Base-by-base conservation (phyloP, 2,888 invertebrate genomes). In the Aspidiotus destructor region DNA sequence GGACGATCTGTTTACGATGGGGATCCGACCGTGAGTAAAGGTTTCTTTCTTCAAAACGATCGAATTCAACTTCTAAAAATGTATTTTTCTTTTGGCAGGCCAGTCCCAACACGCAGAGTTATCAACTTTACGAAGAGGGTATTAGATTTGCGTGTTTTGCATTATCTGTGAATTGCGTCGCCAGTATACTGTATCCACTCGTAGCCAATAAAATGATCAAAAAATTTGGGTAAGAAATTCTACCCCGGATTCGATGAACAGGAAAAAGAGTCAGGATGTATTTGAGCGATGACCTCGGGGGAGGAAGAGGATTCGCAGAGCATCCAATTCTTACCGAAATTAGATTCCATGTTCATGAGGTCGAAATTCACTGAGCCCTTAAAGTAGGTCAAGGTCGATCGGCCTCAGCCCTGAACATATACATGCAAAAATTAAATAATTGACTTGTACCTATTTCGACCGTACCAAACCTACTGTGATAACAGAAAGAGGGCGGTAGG, bases 111-210 rank as follows among this genome's bases (percentile, higher is more conserved):
- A 82, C 84, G 15, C 74, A 77, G 15, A 79, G 82, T 65, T 83
- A 88, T 69, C 80, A 81, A 17, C 79, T 85, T 10, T 97, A 96
- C 76, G 92, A 95, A 77, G 86, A 87, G 44, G 97, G 97, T 0
- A 93, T 97, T 0, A 83, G 95, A 54, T 92, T 95, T 75, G 97
- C 96, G 13, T 96, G 95, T 75, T 92, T 92, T 88, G 95, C 94
- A 40, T 97, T 97, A 96, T 89, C 94, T 0, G 89, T 89, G 88
- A 89, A 90, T 74, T 95, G 95, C 0, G 77, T 96, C 13, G 93
- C 95, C 0, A 96, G 96, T 76, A 89, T 95, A 11, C 85, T 91
- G 75, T 97, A 97, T 78, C 96, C 96, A 0, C 82, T 88, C 62
- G 77, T 88, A 68, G 94, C 97, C 70, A 94, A 95, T 77, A 87